Percentiles rank a stretch among this genome's conserved stretches.
These are phyloP conservation scores for Ernsta delagoae DNA, from an alignment of 2,888 invertebrate genomes.

Conservation along the genomic window DNA sequence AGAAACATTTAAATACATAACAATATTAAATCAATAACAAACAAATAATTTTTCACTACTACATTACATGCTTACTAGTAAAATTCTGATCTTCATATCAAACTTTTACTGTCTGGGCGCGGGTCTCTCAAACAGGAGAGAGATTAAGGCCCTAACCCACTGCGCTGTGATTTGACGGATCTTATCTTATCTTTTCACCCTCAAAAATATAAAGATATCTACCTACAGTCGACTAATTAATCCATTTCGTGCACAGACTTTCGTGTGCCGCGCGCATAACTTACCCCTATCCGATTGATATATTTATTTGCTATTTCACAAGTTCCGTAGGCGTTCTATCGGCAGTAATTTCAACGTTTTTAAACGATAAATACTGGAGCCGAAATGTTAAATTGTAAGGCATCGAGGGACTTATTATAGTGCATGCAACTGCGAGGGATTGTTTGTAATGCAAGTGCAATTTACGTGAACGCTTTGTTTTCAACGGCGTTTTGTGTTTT, in stretches of 20 bases:
- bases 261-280: conserved; percentile 66
- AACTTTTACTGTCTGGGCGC: no score
- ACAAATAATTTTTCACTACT: no score
- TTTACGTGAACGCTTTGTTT: conserved; percentile 22
- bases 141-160: no score
- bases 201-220: no score
- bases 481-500: conserved; percentile 8
- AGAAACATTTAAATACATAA: no score
- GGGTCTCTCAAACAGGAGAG: no score
- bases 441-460: conserved; percentile 43
- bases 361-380: conserved; percentile 57
- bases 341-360: conserved; percentile 58
- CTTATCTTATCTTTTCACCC: no score
- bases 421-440: conserved; percentile 41
- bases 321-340: conserved; percentile 62
- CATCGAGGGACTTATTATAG: conserved; percentile 57
- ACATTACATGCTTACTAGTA: no score
- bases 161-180: no score
- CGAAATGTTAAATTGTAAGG: conserved; percentile 58
- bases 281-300: conserved; percentile 64
- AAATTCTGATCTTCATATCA: no score
- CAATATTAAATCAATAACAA: no score
- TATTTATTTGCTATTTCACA: conserved; percentile 73
- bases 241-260: conserved; percentile 41
- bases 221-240: no score